Conservation (phyloP, 2,113 vertebrate genomes). For the Motacilla tschutschensis region DNA sequence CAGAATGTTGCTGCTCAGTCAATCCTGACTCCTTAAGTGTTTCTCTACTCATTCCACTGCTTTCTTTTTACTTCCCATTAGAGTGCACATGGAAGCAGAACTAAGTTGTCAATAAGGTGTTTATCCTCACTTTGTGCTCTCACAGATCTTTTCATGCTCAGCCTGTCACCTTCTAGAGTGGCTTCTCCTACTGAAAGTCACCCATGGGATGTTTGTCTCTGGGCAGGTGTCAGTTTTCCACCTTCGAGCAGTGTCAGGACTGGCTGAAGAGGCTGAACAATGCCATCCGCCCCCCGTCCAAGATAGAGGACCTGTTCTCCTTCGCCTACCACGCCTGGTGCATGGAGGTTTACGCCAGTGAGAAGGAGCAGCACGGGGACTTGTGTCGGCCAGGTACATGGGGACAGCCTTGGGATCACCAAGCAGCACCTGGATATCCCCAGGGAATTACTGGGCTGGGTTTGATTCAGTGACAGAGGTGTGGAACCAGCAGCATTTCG, state of each 20-base stretch:
- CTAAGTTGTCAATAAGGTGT: background rate
- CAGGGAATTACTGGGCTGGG: accelerated
- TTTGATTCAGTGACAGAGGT: background rate
- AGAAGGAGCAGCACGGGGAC: conserved; percentile 94
- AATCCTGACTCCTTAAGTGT: background rate
- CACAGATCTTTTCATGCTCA: background rate
- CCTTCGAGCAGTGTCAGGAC: conserved; percentile 96
- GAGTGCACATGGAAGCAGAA: background rate
- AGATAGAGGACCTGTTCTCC: conserved; percentile 94
- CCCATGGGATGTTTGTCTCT: conserved; percentile 5
- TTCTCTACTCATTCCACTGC: background rate
- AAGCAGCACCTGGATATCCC: background rate
- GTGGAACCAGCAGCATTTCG: background rate
- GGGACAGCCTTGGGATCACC: background rate
- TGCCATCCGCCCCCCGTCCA: conserved; percentile 84
- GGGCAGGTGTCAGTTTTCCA: conserved; percentile 92
- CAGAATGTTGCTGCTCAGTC: background rate
- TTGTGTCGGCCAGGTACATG: conserved; percentile 89
- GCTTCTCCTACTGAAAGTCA: background rate
- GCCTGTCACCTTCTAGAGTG: background rate
- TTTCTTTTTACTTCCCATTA: background rate
- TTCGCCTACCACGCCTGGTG: conserved; percentile 97
- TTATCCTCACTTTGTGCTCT: background rate
- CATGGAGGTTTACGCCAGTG: conserved; percentile 91
- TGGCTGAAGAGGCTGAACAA: conserved; percentile 90